Base-by-base conservation (phyloP, 2,888 invertebrate species). In the Nephrocerus scutellatus region DNA sequence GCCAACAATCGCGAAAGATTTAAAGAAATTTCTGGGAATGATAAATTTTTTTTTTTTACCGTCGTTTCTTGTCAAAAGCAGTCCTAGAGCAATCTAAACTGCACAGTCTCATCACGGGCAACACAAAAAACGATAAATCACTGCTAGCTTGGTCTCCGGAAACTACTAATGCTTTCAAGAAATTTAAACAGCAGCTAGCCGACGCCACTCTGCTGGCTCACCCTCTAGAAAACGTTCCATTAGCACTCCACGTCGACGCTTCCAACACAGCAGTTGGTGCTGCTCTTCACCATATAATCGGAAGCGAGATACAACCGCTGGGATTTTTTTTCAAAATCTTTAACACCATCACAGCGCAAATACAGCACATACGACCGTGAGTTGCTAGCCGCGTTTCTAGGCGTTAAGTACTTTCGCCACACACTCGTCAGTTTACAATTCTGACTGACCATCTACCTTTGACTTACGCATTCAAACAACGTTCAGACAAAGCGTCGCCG, bases 301-400 rank as follows among this genome's bases (percentile, higher is more conserved):
- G n/a, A n/a, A 31, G 43, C 6, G n/a, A 38, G 2, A 58, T 58
- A 56, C 41, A 62, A n/a, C n/a, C n/a, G 0, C 39, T 66, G 6
- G 28, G 16, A 23, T 39, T 39, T 18, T 39, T 59, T 30, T 9
- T 43, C 36, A 1, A 2, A 8, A 3, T 29, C 21, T 7, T 15
- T 43, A 2, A 22, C n/a, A 2, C 14, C 14, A 19, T 5, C 26
- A 2, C 26, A 32, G 14, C 12, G 3, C 4, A 43, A 25, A 15
- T 43, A 43, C 13, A 39, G 35, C 8, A 18, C 36, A 1, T 43
- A 39, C 25, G 33, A 43, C 22, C 14, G 39, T 7, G 33, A 40
- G 20, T 13, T 43, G 3, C 26, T 36, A 2, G 36, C 32, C 3
- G 34, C 31, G 1, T 39, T 31, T 14, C n/a, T 4, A 4, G 25